Conservation (phyloP, 92 coral and sea anemone species). For the Phenganax subtilis region DNA sequence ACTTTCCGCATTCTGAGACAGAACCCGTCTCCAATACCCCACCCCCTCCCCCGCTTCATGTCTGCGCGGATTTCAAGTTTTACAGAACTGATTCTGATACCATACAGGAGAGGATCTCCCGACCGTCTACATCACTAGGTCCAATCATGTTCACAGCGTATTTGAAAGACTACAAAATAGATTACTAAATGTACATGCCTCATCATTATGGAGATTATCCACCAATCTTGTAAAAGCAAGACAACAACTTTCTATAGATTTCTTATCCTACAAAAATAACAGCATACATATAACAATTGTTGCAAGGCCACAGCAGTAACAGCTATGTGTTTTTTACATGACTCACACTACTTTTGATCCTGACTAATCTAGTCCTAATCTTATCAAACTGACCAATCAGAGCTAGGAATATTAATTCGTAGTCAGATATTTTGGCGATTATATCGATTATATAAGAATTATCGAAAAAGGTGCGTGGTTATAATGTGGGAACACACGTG, state of each 20-base stretch:
- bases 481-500: neutral
- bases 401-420: too few species aligned
- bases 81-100: too few species aligned
- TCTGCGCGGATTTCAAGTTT: too few species aligned
- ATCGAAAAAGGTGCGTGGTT: neutral
- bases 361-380: too few species aligned
- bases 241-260: constrained; percentile 96
- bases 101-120: too few species aligned
- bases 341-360: too few species aligned
- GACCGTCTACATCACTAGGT: neutral
- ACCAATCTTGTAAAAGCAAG: constrained; percentile 96
- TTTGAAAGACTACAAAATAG: neutral
- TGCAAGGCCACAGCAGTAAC: too few species aligned
- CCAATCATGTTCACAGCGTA: neutral
- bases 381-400: too few species aligned
- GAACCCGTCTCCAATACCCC: too few species aligned
- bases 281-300: neutral
- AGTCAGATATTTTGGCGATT: neutral
- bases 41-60: too few species aligned
- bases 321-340: too few species aligned
- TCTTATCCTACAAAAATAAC: constrained; percentile 68
- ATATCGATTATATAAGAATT: neutral
- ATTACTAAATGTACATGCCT: constrained; percentile 52
- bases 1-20: too few species aligned
- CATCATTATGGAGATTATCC: constrained; percentile 87